Evolutionary conservation across 2,113 vertebrate genomes (phyloP).

Genomic region (Guaruba guarouba): DNA sequence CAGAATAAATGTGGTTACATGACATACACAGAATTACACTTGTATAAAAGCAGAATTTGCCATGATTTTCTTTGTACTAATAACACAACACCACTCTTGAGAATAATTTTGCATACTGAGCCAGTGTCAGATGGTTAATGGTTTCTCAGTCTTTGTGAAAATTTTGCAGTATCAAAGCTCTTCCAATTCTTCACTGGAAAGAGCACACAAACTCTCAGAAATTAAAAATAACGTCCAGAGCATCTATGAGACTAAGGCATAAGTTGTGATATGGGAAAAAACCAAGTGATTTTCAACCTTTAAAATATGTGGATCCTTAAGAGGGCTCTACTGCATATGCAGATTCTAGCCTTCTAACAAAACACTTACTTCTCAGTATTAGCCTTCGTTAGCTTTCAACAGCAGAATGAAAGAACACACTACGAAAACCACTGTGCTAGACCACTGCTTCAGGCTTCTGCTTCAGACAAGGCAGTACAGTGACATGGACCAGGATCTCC

Average conservation of each 20-base stretch:
- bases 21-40: background rate
- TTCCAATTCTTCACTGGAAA: background rate
- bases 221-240: background rate
- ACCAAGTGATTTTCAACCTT: rapidly evolving
- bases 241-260: background rate
- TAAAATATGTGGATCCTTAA: background rate
- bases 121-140: background rate
- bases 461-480: background rate
- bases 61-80: background rate
- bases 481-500: background rate
- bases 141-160: background rate
- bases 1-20: background rate
- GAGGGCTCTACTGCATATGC: background rate
- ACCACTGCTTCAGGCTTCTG: background rate
- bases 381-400: background rate
- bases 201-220: background rate
- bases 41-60: background rate
- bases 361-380: rapidly evolving
- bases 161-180: background rate
- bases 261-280: background rate
- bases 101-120: background rate
- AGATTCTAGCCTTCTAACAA: background rate
- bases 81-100: background rate
- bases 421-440: background rate
- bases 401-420: background rate